These are phyloP conservation scores for Sphaerophoria rueppellii DNA, from an alignment of 2,888 invertebrate genomes.

Conservation along the genomic window DNA sequence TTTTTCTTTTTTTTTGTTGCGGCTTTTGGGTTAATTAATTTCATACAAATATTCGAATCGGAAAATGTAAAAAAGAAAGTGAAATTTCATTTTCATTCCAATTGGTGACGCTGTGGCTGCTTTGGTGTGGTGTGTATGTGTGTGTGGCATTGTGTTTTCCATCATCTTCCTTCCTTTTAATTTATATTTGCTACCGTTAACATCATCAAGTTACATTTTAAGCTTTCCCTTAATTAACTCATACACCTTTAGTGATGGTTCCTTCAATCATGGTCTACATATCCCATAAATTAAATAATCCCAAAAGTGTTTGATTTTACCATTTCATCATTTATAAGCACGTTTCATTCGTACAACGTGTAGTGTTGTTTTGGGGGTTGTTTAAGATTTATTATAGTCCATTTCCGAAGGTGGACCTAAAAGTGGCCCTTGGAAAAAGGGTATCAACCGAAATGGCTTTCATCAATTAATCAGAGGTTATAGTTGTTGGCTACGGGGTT, in stretches of 20 bases:
- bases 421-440: constrained; percentile 6
- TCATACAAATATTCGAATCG: too few species aligned
- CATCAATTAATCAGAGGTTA: constrained; percentile 67
- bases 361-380: constrained; percentile 1
- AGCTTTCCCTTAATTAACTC: constrained; percentile 41
- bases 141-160: too few species aligned
- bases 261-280: constrained; percentile 49
- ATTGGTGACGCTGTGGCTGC: too few species aligned
- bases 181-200: neutral
- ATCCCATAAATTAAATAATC: constrained; percentile 61
- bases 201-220: constrained; percentile 22
- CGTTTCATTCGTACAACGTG: neutral
- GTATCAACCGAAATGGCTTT: constrained; percentile 28
- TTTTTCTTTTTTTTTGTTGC: too few species aligned
- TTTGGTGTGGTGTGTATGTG: too few species aligned
- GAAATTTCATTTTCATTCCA: too few species aligned
- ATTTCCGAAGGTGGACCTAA: constrained; percentile 27
- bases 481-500: neutral
- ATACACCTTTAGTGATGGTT: constrained; percentile 45
- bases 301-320: constrained; percentile 62
- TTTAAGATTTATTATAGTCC: constrained; percentile 58
- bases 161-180: too few species aligned
- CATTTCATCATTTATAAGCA: constrained; percentile 50
- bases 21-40: too few species aligned
- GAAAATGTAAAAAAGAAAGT: too few species aligned